Percentiles rank a stretch among this genome's conserved stretches.
These are phyloP conservation scores for Hemaris fuciformis DNA, from an alignment of 2,888 invertebrate species.

Conservation along the genomic window DNA sequence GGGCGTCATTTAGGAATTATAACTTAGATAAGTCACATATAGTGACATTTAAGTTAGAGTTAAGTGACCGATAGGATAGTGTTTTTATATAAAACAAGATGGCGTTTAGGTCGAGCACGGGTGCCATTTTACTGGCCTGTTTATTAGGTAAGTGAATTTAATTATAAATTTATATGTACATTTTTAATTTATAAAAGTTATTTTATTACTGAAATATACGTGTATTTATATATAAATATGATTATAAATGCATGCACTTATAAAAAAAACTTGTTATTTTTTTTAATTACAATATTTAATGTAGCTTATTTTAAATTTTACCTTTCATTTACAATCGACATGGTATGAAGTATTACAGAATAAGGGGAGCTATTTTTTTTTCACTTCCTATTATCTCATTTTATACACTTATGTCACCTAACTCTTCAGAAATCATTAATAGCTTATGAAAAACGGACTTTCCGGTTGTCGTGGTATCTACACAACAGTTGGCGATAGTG, in stretches of 20 bases:
- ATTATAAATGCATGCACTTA: no score
- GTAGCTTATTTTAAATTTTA: no score
- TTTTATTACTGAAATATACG: not conserved
- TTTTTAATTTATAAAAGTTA: not conserved
- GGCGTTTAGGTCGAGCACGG: conserved; percentile 63
- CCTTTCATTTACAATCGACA: no score
- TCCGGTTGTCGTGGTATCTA: no score
- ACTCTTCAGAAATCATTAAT: not conserved
- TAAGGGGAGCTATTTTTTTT: no score
- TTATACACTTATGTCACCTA: not conserved
- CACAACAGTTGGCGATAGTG: no score
- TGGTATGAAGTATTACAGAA: no score
- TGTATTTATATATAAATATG: not conserved
- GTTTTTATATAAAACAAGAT: conserved; percentile 55
- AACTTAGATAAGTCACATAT: conserved; percentile 57
- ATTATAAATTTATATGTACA: not conserved
- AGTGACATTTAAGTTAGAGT: conserved; percentile 61
- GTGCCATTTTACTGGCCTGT: conserved; percentile 59
- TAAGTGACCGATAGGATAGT: conserved; percentile 52
- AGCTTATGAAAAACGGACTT: not conserved
- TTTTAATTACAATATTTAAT: no score
- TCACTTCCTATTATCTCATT: no score
- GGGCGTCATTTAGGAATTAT: conserved; percentile 54
- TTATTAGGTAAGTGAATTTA: conserved; percentile 62
- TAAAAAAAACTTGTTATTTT: no score